A percentile compares a stretch with the other conserved stretches of the same genome.
phyloP scores from a whole-genome alignment of 2,888 invertebrate genomes.

The Embidobia sp. region DNA sequence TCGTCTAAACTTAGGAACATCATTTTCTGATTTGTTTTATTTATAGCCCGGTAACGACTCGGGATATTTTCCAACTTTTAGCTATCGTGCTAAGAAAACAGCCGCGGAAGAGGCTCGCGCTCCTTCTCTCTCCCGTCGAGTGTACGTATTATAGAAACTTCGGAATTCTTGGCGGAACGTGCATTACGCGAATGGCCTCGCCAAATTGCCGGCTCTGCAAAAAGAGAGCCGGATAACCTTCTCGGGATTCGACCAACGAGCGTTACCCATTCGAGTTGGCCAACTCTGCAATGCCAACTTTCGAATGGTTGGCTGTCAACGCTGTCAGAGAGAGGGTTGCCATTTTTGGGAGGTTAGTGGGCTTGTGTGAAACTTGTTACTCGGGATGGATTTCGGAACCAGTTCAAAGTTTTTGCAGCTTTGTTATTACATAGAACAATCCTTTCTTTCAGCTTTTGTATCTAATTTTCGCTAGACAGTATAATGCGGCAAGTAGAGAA shows the following conservation, averaged over 20 bases:
- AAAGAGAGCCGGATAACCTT: slow-evolving; percentile 59
- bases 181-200: slow-evolving; percentile 68
- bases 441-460: too few species aligned
- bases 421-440: too few species aligned
- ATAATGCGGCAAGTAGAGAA: too few species aligned
- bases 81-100: slow-evolving; percentile 54
- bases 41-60: slow-evolving; percentile 40
- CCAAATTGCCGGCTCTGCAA: slow-evolving; percentile 66
- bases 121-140: slow-evolving; percentile 28
- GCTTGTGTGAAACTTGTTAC: too few species aligned
- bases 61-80: slow-evolving; percentile 57
- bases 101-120: slow-evolving; percentile 39
- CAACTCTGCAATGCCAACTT: slow-evolving; percentile 33
- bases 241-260: slow-evolving; percentile 32
- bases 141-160: slow-evolving; percentile 66
- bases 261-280: slow-evolving; percentile 35
- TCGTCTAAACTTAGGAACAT: slow-evolving; percentile 43
- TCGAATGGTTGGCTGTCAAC: slow-evolving; percentile 40
- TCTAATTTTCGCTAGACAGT: too few species aligned
- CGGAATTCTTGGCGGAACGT: slow-evolving; percentile 71
- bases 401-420: too few species aligned
- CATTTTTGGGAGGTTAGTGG: too few species aligned
- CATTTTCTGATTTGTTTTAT: slow-evolving; percentile 57
- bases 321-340: neutral
- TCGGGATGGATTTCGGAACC: too few species aligned